Conservation (phyloP, 2,113 vertebrate species). For the Malaclemys terrapin region DNA sequence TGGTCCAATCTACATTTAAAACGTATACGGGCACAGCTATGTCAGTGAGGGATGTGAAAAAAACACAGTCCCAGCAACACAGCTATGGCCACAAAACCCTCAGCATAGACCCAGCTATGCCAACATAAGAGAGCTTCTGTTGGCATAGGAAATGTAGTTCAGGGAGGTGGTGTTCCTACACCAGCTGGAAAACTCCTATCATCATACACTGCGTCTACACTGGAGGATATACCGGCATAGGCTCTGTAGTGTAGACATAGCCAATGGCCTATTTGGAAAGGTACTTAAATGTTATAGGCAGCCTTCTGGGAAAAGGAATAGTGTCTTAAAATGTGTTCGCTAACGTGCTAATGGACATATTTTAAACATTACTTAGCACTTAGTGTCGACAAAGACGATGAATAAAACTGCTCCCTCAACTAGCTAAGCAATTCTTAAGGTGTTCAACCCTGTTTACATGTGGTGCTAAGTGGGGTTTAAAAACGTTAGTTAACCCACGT, state of each 20-base stretch:
- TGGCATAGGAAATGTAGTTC: too few species aligned
- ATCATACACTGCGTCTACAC: background rate
- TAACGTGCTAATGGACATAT: background rate
- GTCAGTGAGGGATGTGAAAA: background rate
- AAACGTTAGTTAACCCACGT: background rate
- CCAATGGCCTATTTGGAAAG: background rate
- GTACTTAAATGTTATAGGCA: fast-evolving
- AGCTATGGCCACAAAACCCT: background rate
- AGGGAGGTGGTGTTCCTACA: too few species aligned
- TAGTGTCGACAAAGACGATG: background rate
- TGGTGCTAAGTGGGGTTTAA: background rate
- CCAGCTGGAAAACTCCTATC: too few species aligned
- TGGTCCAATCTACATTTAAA: background rate
- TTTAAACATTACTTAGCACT: background rate
- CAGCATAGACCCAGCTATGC: background rate
- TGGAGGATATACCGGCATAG: background rate
- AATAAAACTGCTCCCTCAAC: background rate
- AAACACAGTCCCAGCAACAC: background rate
- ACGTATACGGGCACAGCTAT: background rate
- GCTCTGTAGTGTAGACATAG: background rate
- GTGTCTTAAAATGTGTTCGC: fast-evolving
- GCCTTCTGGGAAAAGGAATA: background rate
- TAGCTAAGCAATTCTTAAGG: background rate
- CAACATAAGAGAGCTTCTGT: background rate
- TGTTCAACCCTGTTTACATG: fast-evolving